Conservation (phyloP, 1,140 invertebrate genomes). For the Akabosia matsudoensis region DNA sequence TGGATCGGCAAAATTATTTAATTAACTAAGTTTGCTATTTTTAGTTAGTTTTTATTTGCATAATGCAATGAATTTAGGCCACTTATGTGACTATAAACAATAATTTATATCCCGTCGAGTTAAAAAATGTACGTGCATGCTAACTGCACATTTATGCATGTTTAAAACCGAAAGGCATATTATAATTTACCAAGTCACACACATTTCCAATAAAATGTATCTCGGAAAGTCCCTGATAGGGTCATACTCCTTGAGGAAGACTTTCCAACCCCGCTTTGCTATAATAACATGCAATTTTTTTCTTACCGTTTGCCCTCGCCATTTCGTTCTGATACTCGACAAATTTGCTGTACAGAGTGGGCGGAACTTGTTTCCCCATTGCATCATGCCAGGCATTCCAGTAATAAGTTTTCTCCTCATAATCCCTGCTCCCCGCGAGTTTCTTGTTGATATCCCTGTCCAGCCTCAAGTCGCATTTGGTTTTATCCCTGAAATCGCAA, state of each 20-base stretch:
- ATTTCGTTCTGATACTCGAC: constrained; percentile 17
- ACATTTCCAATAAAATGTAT: background rate
- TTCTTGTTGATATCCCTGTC: constrained; percentile 57
- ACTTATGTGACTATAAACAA: too few relatives aligned
- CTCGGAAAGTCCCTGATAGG: background rate
- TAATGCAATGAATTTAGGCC: too few relatives aligned
- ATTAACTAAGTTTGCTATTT: too few relatives aligned
- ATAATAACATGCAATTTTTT: background rate
- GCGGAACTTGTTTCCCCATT: background rate
- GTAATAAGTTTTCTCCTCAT: background rate
- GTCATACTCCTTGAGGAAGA: background rate
- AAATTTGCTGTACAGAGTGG: background rate
- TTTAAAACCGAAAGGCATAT: too few relatives aligned
- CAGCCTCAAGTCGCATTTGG: constrained; percentile 71
- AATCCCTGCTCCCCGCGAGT: background rate
- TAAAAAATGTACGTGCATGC: too few relatives aligned
- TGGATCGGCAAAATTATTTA: too few relatives aligned
- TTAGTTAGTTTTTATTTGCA: too few relatives aligned
- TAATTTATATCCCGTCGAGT: too few relatives aligned
- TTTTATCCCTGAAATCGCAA: constrained; percentile 76
- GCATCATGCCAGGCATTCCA: background rate
- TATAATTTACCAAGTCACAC: background rate
- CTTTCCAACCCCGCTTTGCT: background rate
- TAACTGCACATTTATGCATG: too few relatives aligned
- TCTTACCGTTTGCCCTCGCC: constrained; percentile 32